Conservation (phyloP, 2,888 invertebrate genomes). For the Cryptocephalus primarius region DNA sequence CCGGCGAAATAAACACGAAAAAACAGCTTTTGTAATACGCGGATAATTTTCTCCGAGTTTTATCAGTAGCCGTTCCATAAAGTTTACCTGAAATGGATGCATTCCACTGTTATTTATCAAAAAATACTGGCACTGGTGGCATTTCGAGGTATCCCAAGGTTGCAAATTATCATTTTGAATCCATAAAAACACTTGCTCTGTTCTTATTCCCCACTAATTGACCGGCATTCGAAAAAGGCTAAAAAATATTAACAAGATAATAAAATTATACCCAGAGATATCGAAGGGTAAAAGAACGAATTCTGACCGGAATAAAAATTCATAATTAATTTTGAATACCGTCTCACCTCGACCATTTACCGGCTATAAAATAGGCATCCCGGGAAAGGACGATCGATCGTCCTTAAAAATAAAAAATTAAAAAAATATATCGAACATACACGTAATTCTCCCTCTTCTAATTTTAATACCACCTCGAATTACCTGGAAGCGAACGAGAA, state of each 20-base stretch:
- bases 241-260: slow-evolving; percentile 8
- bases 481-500: too few species aligned
- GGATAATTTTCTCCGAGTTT: slow-evolving; percentile 10
- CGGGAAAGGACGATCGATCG: too few species aligned
- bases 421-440: too few species aligned
- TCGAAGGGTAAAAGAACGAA: neutral
- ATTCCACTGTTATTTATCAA: slow-evolving; percentile 27
- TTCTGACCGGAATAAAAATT: too few species aligned
- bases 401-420: too few species aligned
- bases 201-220: slow-evolving; percentile 26
- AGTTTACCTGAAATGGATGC: slow-evolving; percentile 26
- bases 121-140: slow-evolving; percentile 24
- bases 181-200: slow-evolving; percentile 21
- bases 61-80: slow-evolving; percentile 25
- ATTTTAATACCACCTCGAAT: too few species aligned
- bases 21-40: slow-evolving; percentile 8
- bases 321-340: too few species aligned
- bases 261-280: neutral
- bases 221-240: slow-evolving; percentile 21
- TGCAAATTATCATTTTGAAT: slow-evolving; percentile 28
- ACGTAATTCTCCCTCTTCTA: too few species aligned
- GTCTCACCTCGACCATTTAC: too few species aligned
- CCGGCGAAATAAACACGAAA: neutral
- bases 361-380: too few species aligned
- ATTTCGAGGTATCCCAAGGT: slow-evolving; percentile 20